phyloP scores from a whole-genome alignment of 2,888 invertebrate genomes.

The Hymenopus coronatus region DNA sequence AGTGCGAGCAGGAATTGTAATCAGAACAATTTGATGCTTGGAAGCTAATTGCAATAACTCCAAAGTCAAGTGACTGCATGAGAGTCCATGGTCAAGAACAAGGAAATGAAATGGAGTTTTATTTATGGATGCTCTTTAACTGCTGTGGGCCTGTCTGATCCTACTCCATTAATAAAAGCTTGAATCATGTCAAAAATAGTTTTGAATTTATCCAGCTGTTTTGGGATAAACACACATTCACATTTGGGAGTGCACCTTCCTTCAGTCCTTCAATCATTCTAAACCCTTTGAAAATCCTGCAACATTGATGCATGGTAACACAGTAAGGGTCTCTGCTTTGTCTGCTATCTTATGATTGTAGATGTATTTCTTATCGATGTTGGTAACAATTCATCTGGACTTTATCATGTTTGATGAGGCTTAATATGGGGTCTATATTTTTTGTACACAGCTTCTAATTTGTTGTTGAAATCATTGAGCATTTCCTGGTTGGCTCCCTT shows the following conservation, averaged over 20 bases:
- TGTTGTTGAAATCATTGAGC: no score
- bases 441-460: neutral
- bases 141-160: no score
- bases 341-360: neutral
- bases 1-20: no score
- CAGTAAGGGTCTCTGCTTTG: neutral
- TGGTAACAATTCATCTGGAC: neutral
- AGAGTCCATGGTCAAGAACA: no score
- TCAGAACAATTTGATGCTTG: no score
- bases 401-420: neutral
- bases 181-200: neutral
- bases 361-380: neutral
- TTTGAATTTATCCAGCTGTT: neutral
- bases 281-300: no score
- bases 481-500: neutral
- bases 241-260: no score
- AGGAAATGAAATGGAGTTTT: no score
- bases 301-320: neutral
- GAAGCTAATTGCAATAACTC: no score
- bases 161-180: neutral
- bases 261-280: no score
- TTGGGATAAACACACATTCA: neutral
- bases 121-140: no score
- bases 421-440: neutral
- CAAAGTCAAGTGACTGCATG: no score